phyloP scores from a whole-genome alignment of 2,888 invertebrate genomes.

The Emesis russula region DNA sequence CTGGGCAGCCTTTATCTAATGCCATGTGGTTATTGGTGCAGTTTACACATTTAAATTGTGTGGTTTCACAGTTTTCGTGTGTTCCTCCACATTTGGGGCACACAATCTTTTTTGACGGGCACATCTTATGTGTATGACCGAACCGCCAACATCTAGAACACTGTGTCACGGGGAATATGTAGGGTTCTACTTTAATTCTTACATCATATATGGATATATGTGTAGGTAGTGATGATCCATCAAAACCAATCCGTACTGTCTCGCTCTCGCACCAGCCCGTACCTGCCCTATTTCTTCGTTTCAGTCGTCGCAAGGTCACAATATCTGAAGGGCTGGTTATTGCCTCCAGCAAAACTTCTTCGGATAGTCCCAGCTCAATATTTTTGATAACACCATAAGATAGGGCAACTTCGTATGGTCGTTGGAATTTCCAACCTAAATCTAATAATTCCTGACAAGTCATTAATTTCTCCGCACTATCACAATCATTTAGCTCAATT shows the following conservation, averaged over 20 bases:
- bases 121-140: too few species aligned
- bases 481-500: too few species aligned
- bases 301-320: neutral
- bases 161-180: too few species aligned
- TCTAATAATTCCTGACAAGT: neutral
- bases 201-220: neutral
- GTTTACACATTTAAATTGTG: too few species aligned
- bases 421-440: neutral
- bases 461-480: neutral
- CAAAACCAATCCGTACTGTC: neutral
- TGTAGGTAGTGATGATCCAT: neutral
- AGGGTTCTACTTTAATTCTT: too few species aligned
- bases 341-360: neutral
- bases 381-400: constrained; percentile 2
- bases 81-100: too few species aligned
- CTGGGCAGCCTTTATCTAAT: too few species aligned
- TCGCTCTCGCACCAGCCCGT: neutral
- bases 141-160: too few species aligned
- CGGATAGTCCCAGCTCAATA: neutral
- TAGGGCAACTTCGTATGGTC: neutral
- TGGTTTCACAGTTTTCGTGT: too few species aligned
- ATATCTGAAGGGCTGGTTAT: neutral
- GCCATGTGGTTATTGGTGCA: too few species aligned
- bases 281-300: neutral
- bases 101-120: too few species aligned